Conservation (phyloP, 2,797 vertebrate genomes). For the Lagothrix lagotricha region DNA sequence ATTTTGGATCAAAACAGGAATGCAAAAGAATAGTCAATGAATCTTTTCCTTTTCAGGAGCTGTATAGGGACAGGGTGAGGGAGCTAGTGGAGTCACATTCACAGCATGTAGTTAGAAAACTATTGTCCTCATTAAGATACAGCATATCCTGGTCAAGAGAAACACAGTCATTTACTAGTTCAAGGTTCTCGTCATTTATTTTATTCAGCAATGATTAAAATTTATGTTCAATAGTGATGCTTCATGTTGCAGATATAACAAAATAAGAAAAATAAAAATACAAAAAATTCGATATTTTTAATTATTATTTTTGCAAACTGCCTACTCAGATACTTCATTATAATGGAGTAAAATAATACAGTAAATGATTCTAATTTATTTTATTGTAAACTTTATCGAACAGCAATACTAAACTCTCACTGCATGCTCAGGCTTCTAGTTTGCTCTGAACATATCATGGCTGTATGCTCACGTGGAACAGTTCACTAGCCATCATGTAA, state of each 20-base stretch:
- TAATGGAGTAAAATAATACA: background rate
- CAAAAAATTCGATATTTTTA: background rate
- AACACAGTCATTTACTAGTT: background rate
- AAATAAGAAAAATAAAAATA: background rate
- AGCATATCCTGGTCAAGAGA: background rate
- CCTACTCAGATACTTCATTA: background rate
- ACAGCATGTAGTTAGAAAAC: background rate
- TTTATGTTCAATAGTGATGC: background rate
- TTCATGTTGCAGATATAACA: background rate
- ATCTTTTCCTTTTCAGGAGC: background rate
- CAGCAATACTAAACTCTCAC: background rate
- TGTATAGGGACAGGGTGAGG: background rate
- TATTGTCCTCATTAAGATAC: background rate
- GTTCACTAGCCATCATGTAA: background rate
- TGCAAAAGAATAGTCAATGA: background rate
- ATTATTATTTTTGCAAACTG: background rate
- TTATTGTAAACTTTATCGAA: background rate
- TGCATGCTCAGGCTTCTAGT: background rate
- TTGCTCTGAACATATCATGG: background rate
- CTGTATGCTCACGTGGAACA: background rate
- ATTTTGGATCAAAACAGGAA: background rate
- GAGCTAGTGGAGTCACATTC: background rate
- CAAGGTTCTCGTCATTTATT: background rate
- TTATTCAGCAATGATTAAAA: background rate
- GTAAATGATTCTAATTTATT: background rate